Evolutionary conservation across 35 echinoderm and acorn worm species (phyloP), one percentile per base, ranked within the genome.

Genomic region (Holothuria glaberrima): DNA sequence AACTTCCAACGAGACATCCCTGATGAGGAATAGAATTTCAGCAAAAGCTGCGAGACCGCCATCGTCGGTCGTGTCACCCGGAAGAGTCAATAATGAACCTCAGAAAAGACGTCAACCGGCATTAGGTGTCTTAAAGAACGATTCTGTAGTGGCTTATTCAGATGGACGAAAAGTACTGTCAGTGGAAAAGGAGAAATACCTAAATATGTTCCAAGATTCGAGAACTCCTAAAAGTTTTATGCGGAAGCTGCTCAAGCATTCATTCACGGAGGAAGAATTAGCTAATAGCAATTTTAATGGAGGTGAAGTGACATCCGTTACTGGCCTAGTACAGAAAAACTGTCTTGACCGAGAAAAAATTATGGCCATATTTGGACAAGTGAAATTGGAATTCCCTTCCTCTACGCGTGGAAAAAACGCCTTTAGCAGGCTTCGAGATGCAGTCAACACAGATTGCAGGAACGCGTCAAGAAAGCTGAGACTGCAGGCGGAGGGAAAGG

Each of bases 221-320:
- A 44, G 48, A 33, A 77, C 33, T 20, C 35, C 73, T 46, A 48
- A 9, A 20, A 77, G 73, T 46, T 77, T 77, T 27, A 20, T 77
- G 18, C 73, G 73, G 12, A 77, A 77, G 26, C 17, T 77, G 13
- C 73, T 77, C 26, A n/a, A 48, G 3, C 73, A 77, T 46, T 77
- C 73, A 77, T 77, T 77, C 26, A 22, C 73, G 48, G 73, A 77
- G 41, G 41, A 77, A 18, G 41, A 77, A 54, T 22, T 77, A 22
- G 73, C 73, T 48, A 22, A 19, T 27, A 77, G 73, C 48, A 77
- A 77, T 48, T 77, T 77, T 20, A 77, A 77, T 48, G 73, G 73
- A 45, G 73, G 73, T 18, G 36, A 77, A 27, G 73, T 77, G 41
- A 77, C 41, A 4, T 77, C 73, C 0, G 1, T 77, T 20, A 48